A percentile compares a stretch with the other conserved stretches of the same genome.
Evolutionary conservation across 2,888 invertebrate species (phyloP).

Genomic region (Apoderus coryli): DNA sequence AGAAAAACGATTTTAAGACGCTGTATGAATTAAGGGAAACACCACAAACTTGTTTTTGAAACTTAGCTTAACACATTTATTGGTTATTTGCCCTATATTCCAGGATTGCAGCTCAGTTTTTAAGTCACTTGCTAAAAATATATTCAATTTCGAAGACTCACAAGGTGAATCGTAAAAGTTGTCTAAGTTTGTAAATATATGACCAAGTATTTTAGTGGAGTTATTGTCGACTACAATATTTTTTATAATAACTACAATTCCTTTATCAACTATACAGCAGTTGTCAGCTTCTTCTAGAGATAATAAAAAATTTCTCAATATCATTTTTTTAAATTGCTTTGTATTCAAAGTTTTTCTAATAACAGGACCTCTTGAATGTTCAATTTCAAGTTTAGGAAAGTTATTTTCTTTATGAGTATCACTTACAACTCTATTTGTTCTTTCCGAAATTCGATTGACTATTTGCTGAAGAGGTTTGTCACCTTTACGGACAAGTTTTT

Average conservation of each 20-base stretch:
- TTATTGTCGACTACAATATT: constrained; percentile 4
- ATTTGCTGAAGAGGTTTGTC: constrained; percentile 5
- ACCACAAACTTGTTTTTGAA: constrained; percentile 8
- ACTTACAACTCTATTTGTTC: too few relatives aligned
- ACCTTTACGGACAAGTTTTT: constrained; percentile 2
- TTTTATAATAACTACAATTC: too few relatives aligned
- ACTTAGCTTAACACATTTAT: constrained; percentile 8
- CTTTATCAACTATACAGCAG: constrained; percentile 5
- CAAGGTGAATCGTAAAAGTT: constrained; percentile 11
- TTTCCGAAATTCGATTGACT: constrained; percentile 6
- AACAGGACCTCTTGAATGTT: constrained; percentile 1
- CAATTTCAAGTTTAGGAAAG: constrained; percentile 4
- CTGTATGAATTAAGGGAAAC: constrained; percentile 8
- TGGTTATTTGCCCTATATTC: constrained; percentile 6
- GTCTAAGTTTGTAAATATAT: too few relatives aligned
- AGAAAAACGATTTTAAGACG: too few relatives aligned
- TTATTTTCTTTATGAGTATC: constrained; percentile 1
- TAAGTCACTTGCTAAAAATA: constrained; percentile 8
- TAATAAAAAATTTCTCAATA: constrained; percentile 6
- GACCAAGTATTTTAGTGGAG: too few relatives aligned
- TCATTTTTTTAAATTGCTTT: constrained; percentile 9
- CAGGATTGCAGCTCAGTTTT: constrained; percentile 5
- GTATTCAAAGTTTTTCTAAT: neutral
- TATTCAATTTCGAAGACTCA: constrained; percentile 10
- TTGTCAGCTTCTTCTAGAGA: constrained; percentile 6